Evolutionary conservation across 2,113 vertebrate species (phyloP).

Genomic region (Rhinolophus ferrumequinum): DNA sequence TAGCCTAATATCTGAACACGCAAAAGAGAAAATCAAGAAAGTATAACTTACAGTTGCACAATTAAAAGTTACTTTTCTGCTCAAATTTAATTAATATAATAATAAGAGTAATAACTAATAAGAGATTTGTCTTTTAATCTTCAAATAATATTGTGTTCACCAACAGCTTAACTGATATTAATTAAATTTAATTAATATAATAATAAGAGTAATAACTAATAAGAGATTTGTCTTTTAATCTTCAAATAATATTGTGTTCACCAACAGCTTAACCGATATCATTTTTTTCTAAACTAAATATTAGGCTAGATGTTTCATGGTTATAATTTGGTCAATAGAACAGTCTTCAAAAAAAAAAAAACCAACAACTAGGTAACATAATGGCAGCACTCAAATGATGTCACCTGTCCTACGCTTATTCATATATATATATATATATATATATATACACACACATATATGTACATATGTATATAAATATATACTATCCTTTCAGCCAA

Average conservation of each 20-base stretch:
- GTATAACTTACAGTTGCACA: not conserved
- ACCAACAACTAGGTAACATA: not conserved
- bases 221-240: not conserved
- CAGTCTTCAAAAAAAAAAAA: not conserved
- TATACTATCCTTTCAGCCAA: not conserved
- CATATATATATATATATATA: not conserved
- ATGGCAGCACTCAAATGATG: not conserved
- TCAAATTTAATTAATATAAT: not conserved
- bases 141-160: not conserved
- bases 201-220: not conserved
- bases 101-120: not conserved
- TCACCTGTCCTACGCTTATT: not conserved
- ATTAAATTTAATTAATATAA: not conserved
- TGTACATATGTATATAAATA: too few species aligned
- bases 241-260: not conserved
- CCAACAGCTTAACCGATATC: not conserved
- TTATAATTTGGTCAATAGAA: not conserved
- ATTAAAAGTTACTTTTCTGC: conserved; percentile 3
- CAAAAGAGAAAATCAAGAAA: not conserved
- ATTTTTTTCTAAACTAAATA: not conserved
- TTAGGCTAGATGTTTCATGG: not conserved
- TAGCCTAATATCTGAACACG: not conserved
- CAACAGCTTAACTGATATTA: too few species aligned
- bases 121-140: not conserved
- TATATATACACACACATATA: too few species aligned